A percentile compares a stretch with the other conserved stretches of the same genome.
phyloP scores from a whole-genome alignment of 2,113 vertebrate species.

The Promerops cafer region DNA sequence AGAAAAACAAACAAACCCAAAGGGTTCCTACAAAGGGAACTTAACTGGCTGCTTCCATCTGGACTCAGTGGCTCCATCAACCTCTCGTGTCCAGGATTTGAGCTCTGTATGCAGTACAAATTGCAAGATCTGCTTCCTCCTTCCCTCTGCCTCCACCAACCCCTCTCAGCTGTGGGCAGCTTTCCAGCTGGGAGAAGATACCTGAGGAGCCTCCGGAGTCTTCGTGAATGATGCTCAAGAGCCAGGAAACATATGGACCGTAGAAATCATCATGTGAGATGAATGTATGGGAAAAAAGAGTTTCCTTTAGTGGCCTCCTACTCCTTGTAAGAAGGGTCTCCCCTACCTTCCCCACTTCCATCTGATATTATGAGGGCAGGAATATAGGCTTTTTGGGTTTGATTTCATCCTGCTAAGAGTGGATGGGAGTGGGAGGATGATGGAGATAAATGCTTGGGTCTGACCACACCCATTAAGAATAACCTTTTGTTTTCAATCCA shows the following conservation, averaged over 20 bases:
- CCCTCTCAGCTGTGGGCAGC: constrained; percentile 2
- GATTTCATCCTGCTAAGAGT: background rate
- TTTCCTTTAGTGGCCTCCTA: constrained; percentile 44
- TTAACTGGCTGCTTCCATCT: constrained; percentile 50
- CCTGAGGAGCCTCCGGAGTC: background rate
- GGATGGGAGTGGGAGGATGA: constrained; percentile 3
- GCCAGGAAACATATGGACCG: constrained; percentile 12
- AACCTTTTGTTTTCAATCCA: constrained; percentile 33
- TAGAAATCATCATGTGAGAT: constrained; percentile 44
- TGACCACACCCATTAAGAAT: constrained; percentile 40
- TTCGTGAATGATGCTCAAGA: constrained; percentile 24
- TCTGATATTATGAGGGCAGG: background rate
- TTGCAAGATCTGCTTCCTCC: constrained; percentile 22
- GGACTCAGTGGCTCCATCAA: constrained; percentile 49
- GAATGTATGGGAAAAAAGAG: constrained; percentile 33
- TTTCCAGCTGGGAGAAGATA: constrained; percentile 25
- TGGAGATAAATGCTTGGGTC: constrained; percentile 17
- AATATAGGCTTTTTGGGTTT: background rate
- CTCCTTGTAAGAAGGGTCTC: constrained; percentile 39
- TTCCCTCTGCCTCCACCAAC: background rate
- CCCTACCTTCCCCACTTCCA: background rate
- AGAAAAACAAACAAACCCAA: background rate
- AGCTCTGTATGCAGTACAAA: background rate
- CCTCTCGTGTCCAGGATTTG: constrained; percentile 20
- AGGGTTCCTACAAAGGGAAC: constrained; percentile 34